Evolutionary conservation across 1,140 invertebrate species (phyloP).

Genomic region (Meloidogyne hapla): DNA sequence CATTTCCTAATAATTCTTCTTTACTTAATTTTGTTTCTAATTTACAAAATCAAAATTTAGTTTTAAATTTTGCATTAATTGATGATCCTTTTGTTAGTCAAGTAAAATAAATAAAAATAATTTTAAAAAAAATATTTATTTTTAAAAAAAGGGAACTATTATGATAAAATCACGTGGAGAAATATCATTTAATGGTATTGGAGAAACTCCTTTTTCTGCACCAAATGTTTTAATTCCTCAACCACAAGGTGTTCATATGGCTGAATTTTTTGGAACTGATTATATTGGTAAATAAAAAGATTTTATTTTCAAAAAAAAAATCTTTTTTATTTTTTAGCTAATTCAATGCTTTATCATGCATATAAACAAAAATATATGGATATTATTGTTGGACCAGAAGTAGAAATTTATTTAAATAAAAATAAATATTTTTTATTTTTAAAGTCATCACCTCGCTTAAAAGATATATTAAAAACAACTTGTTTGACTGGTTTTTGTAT

Average conservation of each 20-base stretch:
- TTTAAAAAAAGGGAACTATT: slow-evolving; percentile 46
- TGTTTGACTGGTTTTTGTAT: slow-evolving; percentile 59
- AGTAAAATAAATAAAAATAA: neutral
- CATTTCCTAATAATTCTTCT: slow-evolving; percentile 50
- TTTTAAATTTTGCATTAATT: slow-evolving; percentile 60
- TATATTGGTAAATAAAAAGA: slow-evolving; percentile 59
- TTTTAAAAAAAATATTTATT: neutral
- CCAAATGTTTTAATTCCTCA: slow-evolving; percentile 59
- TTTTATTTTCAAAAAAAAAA: slow-evolving; percentile 60
- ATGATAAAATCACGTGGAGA: slow-evolving; percentile 60
- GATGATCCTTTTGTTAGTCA: slow-evolving; percentile 58
- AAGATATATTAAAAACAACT: slow-evolving; percentile 56
- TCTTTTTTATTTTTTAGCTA: slow-evolving; percentile 51
- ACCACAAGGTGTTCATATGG: slow-evolving; percentile 50
- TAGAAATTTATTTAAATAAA: slow-evolving; percentile 30
- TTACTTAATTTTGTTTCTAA: slow-evolving; percentile 60
- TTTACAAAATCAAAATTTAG: slow-evolving; percentile 55
- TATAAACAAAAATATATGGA: slow-evolving; percentile 60
- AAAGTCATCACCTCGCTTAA: slow-evolving; percentile 49
- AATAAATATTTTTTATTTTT: neutral
- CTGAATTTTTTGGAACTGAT: neutral
- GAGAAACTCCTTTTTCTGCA: slow-evolving; percentile 61
- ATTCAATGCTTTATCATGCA: slow-evolving; percentile 64
- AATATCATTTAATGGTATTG: slow-evolving; percentile 52
- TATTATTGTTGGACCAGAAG: slow-evolving; percentile 56